A percentile compares a stretch with the other conserved stretches of the same genome.
These are phyloP conservation scores for Stictonetta naevosa DNA, from an alignment of 2,113 vertebrate genomes.

Conservation along the genomic window DNA sequence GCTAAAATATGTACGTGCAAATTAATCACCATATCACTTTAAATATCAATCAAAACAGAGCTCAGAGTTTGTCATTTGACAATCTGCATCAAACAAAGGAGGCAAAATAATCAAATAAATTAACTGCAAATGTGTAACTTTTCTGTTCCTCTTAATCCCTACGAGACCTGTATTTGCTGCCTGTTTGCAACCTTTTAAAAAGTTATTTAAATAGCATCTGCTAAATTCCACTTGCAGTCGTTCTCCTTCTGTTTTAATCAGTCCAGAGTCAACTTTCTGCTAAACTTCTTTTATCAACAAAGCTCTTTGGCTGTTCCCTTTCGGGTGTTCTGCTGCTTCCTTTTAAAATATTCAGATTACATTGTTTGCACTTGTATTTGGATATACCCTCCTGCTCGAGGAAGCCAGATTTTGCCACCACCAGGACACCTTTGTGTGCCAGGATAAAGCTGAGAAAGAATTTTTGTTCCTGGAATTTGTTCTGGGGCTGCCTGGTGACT, in stretches of 20 bases:
- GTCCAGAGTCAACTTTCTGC: not conserved
- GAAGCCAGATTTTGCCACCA: constrained; percentile 1
- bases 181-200: constrained; percentile 11
- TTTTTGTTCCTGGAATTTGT: not conserved
- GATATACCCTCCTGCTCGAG: not conserved
- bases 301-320: not conserved
- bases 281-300: not conserved
- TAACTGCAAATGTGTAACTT: not conserved
- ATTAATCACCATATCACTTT: not conserved
- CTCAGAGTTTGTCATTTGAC: constrained; percentile 24
- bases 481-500: constrained; percentile 7
- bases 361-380: not conserved
- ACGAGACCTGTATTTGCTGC: not conserved
- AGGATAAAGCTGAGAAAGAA: not conserved
- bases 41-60: constrained; percentile 36
- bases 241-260: not conserved
- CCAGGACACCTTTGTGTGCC: not conserved
- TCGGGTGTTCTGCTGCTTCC: not conserved
- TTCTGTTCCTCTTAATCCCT: not conserved
- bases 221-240: constrained; percentile 26
- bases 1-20: not conserved
- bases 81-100: not conserved
- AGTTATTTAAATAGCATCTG: constrained; percentile 54
- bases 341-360: constrained; percentile 9
- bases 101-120: constrained; percentile 43